Evolutionary conservation across 2,888 invertebrate species (phyloP).

Genomic region (Lithophane semibrunnea): DNA sequence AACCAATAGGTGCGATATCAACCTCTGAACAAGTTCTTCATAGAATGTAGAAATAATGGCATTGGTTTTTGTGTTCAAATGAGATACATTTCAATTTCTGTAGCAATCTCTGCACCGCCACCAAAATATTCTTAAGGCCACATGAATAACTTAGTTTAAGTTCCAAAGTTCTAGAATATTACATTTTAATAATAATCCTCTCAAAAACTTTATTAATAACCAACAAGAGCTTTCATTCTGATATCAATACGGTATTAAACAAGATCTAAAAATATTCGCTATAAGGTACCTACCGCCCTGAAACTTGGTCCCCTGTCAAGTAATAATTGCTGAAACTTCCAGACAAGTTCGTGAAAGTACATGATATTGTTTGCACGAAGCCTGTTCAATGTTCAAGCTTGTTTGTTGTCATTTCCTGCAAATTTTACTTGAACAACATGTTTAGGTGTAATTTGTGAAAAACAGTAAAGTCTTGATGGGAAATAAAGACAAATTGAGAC

Average conservation of each 20-base stretch:
- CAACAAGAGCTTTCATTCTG: slow-evolving; percentile 8
- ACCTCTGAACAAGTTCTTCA: neutral
- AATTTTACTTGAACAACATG: slow-evolving; percentile 45
- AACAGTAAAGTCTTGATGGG: neutral
- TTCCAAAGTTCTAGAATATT: neutral
- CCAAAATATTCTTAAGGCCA: neutral
- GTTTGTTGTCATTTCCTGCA: slow-evolving; percentile 55
- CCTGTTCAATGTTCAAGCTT: slow-evolving; percentile 51
- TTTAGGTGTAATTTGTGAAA: slow-evolving; percentile 36
- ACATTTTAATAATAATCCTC: slow-evolving; percentile 16
- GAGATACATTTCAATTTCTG: neutral
- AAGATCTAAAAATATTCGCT: slow-evolving; percentile 57
- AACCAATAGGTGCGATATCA: too few species aligned
- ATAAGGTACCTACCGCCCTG: slow-evolving; percentile 5
- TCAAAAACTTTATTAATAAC: slow-evolving; percentile 41
- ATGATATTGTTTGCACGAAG: slow-evolving; percentile 60
- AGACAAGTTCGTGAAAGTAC: slow-evolving; percentile 56
- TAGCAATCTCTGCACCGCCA: neutral
- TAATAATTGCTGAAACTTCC: slow-evolving; percentile 58
- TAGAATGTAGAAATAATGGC: neutral
- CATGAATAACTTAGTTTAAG: neutral
- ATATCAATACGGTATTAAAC: slow-evolving; percentile 54
- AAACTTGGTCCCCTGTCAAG: slow-evolving; percentile 59
- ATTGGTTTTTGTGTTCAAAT: neutral
- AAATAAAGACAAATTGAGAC: neutral